A percentile compares a stretch with the other conserved stretches of the same genome.
Evolutionary conservation across 2,797 vertebrate genomes (phyloP).

Genomic region (Semaprochilodus insignis): DNA sequence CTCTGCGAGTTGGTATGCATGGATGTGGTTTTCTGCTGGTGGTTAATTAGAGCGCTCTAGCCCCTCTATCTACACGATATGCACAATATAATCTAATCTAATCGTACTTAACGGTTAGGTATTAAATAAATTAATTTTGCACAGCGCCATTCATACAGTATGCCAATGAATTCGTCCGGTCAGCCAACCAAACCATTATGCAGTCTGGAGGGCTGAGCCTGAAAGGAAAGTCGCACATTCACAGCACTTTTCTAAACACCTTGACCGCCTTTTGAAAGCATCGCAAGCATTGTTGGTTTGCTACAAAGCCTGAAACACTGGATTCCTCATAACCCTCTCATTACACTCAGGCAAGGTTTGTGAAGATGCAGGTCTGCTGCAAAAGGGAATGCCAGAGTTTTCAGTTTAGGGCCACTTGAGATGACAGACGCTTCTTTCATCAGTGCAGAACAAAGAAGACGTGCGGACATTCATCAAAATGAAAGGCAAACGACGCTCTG

Average conservation of each 20-base stretch:
- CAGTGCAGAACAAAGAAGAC: slow-evolving; percentile 7
- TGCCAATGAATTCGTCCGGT: slow-evolving; percentile 8
- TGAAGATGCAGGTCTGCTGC: neutral
- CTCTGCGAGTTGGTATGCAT: no score
- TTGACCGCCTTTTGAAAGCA: neutral
- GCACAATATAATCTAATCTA: no score
- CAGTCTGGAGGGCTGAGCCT: neutral
- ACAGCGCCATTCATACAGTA: no score
- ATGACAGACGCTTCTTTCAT: neutral
- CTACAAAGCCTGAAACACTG: neutral
- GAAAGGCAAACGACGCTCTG: neutral
- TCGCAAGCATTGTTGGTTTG: neutral
- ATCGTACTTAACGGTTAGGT: no score
- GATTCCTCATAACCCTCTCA: neutral
- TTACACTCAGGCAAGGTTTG: neutral
- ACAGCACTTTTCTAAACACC: neutral
- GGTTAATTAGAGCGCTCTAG: no score
- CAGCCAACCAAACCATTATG: neutral
- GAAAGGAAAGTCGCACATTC: neutral
- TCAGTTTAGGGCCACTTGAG: neutral
- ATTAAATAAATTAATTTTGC: no score
- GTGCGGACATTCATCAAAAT: neutral
- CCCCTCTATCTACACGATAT: no score
- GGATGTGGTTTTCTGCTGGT: no score
- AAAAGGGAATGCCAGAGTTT: neutral